Conservation (phyloP, 2,888 invertebrate species). For the Prosopocoilus inquinatus region DNA sequence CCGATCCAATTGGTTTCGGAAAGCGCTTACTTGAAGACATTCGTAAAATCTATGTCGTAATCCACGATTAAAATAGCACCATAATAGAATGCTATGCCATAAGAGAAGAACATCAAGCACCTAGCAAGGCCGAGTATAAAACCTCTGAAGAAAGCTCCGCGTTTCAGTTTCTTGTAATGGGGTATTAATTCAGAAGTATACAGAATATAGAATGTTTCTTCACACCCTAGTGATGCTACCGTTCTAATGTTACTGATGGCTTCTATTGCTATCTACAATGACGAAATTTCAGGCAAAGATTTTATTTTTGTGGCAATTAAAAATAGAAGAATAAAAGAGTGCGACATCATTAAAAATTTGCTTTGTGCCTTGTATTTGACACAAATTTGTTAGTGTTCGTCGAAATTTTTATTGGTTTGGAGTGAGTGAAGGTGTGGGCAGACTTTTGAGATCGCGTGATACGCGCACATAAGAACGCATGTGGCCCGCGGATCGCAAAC, state of each 20-base stretch:
- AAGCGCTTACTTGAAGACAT: conserved; percentile 67
- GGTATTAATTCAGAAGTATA: conserved; percentile 60
- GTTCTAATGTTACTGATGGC: conserved; percentile 71
- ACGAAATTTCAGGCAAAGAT: no score
- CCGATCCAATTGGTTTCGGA: background rate
- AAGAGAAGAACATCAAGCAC: conserved; percentile 60
- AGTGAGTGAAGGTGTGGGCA: no score
- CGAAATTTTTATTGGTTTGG: no score
- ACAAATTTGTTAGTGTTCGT: no score
- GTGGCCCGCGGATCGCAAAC: no score
- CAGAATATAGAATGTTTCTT: conserved; percentile 60
- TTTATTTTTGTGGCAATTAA: no score
- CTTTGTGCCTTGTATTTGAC: no score
- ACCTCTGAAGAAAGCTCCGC: conserved; percentile 61
- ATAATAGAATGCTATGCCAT: conserved; percentile 57
- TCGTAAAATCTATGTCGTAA: conserved; percentile 56
- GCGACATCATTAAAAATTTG: no score
- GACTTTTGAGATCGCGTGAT: no score
- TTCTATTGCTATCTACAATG: conserved; percentile 62
- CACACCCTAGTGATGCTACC: conserved; percentile 66
- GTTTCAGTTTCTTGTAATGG: conserved; percentile 57
- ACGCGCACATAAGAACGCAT: no score
- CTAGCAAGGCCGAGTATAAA: conserved; percentile 66
- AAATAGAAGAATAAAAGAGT: no score
- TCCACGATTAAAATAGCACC: conserved; percentile 67